These are phyloP conservation scores for Coleophora flavipennella DNA, from an alignment of 2,888 invertebrate species.

Conservation along the genomic window DNA sequence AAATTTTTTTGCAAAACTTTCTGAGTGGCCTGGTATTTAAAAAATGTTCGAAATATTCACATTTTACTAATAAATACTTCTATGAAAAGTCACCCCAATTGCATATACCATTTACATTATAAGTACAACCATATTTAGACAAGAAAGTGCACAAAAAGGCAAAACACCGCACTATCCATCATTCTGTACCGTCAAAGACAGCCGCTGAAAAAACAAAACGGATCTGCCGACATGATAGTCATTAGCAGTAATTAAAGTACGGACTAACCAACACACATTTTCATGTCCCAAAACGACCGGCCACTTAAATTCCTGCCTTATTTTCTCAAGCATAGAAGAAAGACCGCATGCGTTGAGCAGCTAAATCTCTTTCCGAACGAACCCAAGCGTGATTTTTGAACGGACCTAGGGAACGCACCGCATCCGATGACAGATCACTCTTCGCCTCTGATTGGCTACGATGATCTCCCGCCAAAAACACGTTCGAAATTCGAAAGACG, in stretches of 20 bases:
- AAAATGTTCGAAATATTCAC: no score
- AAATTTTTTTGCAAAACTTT: no score
- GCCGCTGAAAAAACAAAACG: conserved; percentile 17
- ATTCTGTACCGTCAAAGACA: conserved; percentile 24
- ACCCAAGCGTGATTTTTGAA: no score
- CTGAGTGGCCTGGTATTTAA: no score
- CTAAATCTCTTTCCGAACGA: no score
- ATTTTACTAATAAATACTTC: not conserved
- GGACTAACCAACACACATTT: conserved; percentile 17
- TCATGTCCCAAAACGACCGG: not conserved
- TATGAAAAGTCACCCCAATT: not conserved
- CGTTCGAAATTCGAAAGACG: conserved; percentile 34
- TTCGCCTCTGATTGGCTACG: conserved; percentile 55
- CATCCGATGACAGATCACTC: conserved; percentile 42
- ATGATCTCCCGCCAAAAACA: conserved; percentile 40
- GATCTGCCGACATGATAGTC: conserved; percentile 31
- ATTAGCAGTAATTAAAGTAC: conserved; percentile 41
- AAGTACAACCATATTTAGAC: conserved; percentile 1
- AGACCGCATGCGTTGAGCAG: not conserved
- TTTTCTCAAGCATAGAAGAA: not conserved
- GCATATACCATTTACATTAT: not conserved
- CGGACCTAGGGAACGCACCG: conserved; percentile 21
- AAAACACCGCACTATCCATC: conserved; percentile 26
- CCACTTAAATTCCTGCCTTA: no score
- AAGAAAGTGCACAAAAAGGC: conserved; percentile 6